Base-by-base conservation (phyloP, 1,140 invertebrate genomes). In the Drosophila repleta region DNA sequence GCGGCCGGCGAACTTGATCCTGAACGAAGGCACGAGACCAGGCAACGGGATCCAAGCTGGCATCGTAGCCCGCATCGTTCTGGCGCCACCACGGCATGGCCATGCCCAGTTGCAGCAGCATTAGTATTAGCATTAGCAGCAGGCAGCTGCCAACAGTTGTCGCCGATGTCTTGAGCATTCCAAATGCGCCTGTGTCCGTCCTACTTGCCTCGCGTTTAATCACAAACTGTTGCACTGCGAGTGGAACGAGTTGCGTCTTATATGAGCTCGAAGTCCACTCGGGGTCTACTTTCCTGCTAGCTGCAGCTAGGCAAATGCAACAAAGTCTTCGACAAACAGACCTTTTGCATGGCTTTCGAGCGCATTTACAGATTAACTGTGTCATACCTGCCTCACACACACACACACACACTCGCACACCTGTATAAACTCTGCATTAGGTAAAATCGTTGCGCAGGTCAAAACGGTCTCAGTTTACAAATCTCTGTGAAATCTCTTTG, bases 11-110 rank as follows among this genome's bases (percentile, higher is more conserved):
- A 0, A 87, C 61, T 20, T 66, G 60, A 20, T 91, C 90, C 60
- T 79, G 79, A 5, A 84, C 90, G 56, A 91, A 90, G 1, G 75
- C 70, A 6, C 70, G 66, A 8, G 90, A 90, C 90, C 82, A 90
- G 37, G 60, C 82, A 11, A 91, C 35, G 0, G 90, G 90, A 74
- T 91, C 90, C 53, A 91, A 43, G 24, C 85, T 91, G 49, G 90
- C 73, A 73, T 91, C 85, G 11, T 91, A 81, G 49, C 55, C 63
- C 3, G 45, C 73, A 29, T 75, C 72, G 21, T 81, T 49, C 8
- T 63, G 35, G 3, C 46, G 55, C 89, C 84, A 87, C 81, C 76
- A 72, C 13, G 83, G 74, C 32, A 17, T 46, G 2, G 69, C 56
- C 5, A 64, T 37, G 11, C 61, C 35, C 17, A 32, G 4, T 37